phyloP scores from a whole-genome alignment of 1,140 invertebrate genomes.

The Rhagoletis pomonella region DNA sequence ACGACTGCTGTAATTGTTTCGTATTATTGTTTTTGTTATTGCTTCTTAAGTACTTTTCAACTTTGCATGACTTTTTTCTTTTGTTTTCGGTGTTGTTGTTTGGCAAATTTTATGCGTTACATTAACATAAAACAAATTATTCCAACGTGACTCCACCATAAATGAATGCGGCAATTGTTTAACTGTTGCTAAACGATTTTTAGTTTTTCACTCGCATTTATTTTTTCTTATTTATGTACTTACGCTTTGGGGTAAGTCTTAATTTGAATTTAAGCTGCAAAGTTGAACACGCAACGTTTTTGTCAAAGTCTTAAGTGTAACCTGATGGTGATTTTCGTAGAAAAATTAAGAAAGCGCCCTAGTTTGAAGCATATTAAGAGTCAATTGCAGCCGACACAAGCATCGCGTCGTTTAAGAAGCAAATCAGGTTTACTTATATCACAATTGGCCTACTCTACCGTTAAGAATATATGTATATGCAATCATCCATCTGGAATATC shows the following conservation, averaged over 20 bases:
- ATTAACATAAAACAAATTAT: slow-evolving; percentile 74
- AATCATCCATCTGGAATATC: no score
- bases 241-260: not conserved
- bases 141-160: slow-evolving; percentile 73
- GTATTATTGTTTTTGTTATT: slow-evolving; percentile 59
- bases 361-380: no score
- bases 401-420: no score
- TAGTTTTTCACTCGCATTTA: not conserved
- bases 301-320: no score
- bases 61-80: slow-evolving; percentile 55
- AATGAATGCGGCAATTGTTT: slow-evolving; percentile 63
- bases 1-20: slow-evolving; percentile 54
- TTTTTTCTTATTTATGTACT: not conserved
- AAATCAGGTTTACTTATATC: no score
- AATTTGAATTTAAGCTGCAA: not conserved
- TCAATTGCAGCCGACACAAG: no score
- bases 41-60: slow-evolving; percentile 47
- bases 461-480: no score
- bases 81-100: not conserved
- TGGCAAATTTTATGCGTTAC: slow-evolving; percentile 69
- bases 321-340: no score
- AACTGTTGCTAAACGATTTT: not conserved
- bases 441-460: no score
- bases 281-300: no score
- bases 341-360: no score